These are phyloP conservation scores for Eulemur albifrons DNA, from an alignment of 2,797 vertebrate genomes.

Conservation along the genomic window DNA sequence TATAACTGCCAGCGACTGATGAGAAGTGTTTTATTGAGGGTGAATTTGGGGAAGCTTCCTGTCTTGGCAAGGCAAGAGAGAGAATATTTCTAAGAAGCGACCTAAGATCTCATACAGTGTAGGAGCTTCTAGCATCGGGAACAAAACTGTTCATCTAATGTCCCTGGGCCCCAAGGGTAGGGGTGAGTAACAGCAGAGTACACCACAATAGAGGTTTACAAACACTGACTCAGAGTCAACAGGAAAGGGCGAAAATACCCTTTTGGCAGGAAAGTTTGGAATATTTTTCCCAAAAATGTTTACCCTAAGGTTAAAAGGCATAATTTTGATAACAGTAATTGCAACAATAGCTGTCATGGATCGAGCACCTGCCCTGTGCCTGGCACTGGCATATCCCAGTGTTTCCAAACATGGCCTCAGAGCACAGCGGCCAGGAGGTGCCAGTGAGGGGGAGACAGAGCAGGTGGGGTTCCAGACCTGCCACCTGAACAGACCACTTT, in stretches of 20 bases:
- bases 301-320: not conserved
- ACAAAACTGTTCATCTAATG: too few species aligned
- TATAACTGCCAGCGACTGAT: accelerated
- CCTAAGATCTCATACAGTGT: not conserved
- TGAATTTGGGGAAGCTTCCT: not conserved
- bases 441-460: not conserved
- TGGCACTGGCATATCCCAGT: not conserved
- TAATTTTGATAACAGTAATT: not conserved
- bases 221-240: not conserved
- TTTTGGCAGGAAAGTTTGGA: not conserved
- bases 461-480: not conserved
- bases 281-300: not conserved
- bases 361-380: accelerated
- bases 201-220: not conserved
- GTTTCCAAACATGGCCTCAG: not conserved
- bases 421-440: accelerated
- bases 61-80: not conserved
- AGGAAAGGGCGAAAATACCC: not conserved
- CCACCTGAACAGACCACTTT: not conserved
- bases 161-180: not conserved
- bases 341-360: accelerated
- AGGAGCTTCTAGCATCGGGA: not conserved
- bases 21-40: not conserved
- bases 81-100: not conserved
- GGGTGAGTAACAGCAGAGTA: not conserved